Evolutionary conservation across 2,888 invertebrate genomes (phyloP), one percentile per base, ranked within the genome.

Genomic region (Seira ritae): DNA sequence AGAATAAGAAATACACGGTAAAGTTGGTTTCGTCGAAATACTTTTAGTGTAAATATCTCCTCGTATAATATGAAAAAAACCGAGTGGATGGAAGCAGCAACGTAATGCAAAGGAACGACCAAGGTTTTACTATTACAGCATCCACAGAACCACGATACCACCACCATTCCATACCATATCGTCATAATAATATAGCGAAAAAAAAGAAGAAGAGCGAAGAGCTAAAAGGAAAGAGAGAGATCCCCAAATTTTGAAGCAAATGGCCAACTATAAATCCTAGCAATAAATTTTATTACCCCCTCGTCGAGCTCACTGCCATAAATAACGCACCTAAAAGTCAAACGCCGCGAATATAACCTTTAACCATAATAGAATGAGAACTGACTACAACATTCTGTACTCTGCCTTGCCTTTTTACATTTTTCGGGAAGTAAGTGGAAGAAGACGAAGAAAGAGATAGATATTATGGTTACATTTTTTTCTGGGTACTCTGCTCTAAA

Each of bases 251-350:
- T 86, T 86, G 82, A 87, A 88, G 87, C 88, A 88, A 88, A 88
- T 88, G 87, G 88, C 88, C 87, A 87, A 88, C 87, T 87, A 88
- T 88, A 88, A 88, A 88, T 88, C 87, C 88, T 88, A 86, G 88
- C 87, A 88, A 88, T 88, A 88, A 88, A 88, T 88, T 88, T 88
- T 88, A 88, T 88, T 88, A 87, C 87, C 87, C 88, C 87, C 88
- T 88, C 87, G 87, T 85, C 84, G 87, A 86, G 88, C 88, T 87
- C 86, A 79, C 79, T 87, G 84, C 88, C 88, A 88, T 88, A 88
- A 88, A 88, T 88, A 87, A 88, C 87, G 87, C 88, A 87, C 88
- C 87, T 88, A 88, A 88, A 88, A 88, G 88, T 88, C 88, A 88
- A 88, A 87, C 86, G 86, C 86, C 86, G 85, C 86, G 87, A 87